phyloP scores from a whole-genome alignment of 1,140 invertebrate genomes.

The Caenorhabditis brenneri region DNA sequence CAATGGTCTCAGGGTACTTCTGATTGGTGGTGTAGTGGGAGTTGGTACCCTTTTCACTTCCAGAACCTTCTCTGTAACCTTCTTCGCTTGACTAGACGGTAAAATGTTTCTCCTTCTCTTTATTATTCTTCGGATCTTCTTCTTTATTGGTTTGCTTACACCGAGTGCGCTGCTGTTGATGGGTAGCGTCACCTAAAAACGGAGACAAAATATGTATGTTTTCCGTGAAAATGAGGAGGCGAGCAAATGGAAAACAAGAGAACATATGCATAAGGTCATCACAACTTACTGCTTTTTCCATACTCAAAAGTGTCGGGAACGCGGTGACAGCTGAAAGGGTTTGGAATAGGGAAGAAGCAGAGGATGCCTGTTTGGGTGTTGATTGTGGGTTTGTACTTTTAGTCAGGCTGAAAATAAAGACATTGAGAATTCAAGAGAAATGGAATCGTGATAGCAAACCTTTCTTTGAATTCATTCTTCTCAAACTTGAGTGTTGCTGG shows the following conservation, averaged over 20 bases:
- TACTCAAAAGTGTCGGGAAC: background rate
- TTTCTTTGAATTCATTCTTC: background rate
- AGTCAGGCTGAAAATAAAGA: background rate
- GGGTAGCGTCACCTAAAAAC: conserved; percentile 33
- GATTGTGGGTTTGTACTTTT: background rate
- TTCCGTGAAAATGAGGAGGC: background rate
- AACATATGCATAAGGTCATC: background rate
- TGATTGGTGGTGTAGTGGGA: background rate
- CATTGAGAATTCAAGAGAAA: no score
- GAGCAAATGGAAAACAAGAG: background rate
- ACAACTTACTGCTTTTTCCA: conserved; percentile 20
- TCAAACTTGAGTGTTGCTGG: background rate
- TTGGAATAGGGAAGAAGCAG: background rate
- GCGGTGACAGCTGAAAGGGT: background rate
- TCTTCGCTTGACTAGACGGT: background rate
- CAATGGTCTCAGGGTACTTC: background rate
- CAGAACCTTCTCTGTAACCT: background rate
- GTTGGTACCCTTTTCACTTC: background rate
- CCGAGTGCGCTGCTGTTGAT: conserved; percentile 18
- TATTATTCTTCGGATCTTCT: conserved; percentile 16
- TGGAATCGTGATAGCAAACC: no score
- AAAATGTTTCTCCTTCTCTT: conserved; percentile 4
- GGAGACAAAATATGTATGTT: background rate
- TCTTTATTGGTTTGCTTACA: conserved; percentile 16
- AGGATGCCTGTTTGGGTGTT: background rate